Percentiles rank a stretch among this genome's conserved stretches.
phyloP scores from a whole-genome alignment of 2,888 invertebrate genomes.

The Philaethria dido region DNA sequence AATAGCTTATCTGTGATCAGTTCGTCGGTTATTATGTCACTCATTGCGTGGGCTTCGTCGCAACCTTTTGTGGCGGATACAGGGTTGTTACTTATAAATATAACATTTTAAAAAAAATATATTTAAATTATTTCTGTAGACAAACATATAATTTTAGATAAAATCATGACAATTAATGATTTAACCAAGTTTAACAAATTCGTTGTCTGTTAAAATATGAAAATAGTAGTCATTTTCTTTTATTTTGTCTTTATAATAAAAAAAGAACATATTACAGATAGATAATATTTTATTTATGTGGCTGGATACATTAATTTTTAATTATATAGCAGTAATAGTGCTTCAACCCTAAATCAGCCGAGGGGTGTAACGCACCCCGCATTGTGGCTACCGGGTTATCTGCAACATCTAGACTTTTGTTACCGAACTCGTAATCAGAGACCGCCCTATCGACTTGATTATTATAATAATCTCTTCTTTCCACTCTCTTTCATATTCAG shows the following conservation, averaged over 20 bases:
- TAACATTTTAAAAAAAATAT: neutral
- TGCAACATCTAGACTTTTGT: conserved; percentile 72
- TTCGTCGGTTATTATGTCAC: conserved; percentile 76
- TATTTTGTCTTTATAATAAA: no score
- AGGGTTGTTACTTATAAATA: conserved; percentile 67
- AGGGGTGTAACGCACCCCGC: conserved; percentile 65
- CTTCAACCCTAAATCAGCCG: conserved; percentile 62
- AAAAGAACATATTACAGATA: no score
- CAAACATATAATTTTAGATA: neutral
- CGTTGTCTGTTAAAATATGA: neutral
- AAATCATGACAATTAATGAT: neutral
- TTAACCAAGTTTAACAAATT: neutral
- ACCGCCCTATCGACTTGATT: conserved; percentile 45
- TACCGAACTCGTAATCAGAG: conserved; percentile 64
- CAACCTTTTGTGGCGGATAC: conserved; percentile 56
- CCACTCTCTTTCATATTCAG: conserved; percentile 37
- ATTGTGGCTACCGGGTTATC: conserved; percentile 67
- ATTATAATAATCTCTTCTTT: conserved; percentile 50
- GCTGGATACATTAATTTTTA: no score
- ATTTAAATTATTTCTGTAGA: neutral
- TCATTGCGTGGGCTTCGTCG: conserved; percentile 66
- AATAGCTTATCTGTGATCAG: conserved; percentile 78
- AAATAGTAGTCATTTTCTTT: neutral
- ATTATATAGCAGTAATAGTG: neutral
- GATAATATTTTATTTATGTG: no score